Conservation (phyloP, 2,113 vertebrate genomes). For the Cephalopterus ornatus region DNA sequence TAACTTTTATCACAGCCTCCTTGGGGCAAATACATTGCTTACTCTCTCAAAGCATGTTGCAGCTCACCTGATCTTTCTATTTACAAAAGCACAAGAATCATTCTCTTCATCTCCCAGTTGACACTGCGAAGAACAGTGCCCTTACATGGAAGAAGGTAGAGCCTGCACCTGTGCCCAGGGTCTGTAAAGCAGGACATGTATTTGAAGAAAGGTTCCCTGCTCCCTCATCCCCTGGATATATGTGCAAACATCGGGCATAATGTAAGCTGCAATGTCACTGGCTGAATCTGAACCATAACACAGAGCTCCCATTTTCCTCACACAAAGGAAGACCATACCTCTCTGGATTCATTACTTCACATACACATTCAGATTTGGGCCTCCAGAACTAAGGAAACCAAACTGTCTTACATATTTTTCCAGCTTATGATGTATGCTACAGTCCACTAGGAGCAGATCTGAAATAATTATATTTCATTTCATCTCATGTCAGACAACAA, state of each 20-base stretch:
- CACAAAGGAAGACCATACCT: neutral
- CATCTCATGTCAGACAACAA: conserved; percentile 54
- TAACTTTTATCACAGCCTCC: neutral
- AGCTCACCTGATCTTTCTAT: neutral
- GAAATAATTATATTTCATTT: conserved; percentile 67
- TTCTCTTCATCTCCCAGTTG: neutral
- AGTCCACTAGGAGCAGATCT: conserved; percentile 29
- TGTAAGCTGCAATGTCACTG: neutral
- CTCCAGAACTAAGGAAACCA: neutral
- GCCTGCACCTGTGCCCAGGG: neutral
- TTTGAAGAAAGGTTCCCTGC: neutral
- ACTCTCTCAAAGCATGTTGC: neutral
- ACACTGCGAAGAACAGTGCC: neutral
- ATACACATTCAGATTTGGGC: neutral
- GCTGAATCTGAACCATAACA: neutral
- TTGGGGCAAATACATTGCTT: neutral
- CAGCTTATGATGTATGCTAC: neutral
- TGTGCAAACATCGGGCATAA: neutral
- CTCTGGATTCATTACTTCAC: neutral
- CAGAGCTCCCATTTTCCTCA: neutral
- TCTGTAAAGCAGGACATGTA: neutral
- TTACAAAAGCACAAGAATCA: neutral
- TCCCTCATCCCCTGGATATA: neutral
- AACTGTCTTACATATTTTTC: neutral
- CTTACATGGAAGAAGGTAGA: neutral